phyloP scores from a whole-genome alignment of 2,113 vertebrate species.

The Myotis davidii region DNA sequence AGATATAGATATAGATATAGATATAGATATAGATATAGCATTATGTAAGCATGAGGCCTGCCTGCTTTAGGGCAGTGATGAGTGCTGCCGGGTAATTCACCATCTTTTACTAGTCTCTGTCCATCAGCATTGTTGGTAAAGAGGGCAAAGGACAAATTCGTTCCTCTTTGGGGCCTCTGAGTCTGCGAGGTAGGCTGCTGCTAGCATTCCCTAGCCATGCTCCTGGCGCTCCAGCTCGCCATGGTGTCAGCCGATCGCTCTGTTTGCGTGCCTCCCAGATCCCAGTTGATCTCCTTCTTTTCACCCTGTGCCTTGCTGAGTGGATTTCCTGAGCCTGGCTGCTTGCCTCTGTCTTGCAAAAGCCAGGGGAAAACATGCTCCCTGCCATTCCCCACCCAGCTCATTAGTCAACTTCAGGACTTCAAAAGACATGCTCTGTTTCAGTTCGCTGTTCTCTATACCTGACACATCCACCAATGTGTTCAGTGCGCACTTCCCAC shows the following conservation, averaged over 20 bases:
- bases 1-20: too few relatives aligned
- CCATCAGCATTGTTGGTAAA: neutral
- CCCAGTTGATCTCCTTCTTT: neutral
- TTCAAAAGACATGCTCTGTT: conserved; percentile 59
- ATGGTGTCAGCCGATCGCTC: neutral
- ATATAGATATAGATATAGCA: too few relatives aligned
- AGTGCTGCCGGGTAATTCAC: neutral
- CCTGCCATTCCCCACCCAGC: conserved; percentile 20
- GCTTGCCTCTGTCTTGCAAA: conserved; percentile 4
- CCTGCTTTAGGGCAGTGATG: neutral
- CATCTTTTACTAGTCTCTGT: neutral
- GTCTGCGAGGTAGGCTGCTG: neutral
- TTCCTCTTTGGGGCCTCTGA: neutral
- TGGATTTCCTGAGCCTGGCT: conserved; percentile 40
- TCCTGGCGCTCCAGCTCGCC: neutral
- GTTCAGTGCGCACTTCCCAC: neutral
- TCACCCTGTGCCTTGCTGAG: neutral
- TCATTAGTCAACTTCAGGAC: conserved; percentile 71
- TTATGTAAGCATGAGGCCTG: neutral
- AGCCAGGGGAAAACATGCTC: conserved; percentile 23
- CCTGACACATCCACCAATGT: conserved; percentile 62
- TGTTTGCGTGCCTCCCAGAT: neutral
- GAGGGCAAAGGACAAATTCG: neutral
- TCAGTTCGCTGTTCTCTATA: conserved; percentile 64
- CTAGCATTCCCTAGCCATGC: neutral